phyloP scores from a whole-genome alignment of 2,113 vertebrate species.

The Psephotus haematonotus region DNA sequence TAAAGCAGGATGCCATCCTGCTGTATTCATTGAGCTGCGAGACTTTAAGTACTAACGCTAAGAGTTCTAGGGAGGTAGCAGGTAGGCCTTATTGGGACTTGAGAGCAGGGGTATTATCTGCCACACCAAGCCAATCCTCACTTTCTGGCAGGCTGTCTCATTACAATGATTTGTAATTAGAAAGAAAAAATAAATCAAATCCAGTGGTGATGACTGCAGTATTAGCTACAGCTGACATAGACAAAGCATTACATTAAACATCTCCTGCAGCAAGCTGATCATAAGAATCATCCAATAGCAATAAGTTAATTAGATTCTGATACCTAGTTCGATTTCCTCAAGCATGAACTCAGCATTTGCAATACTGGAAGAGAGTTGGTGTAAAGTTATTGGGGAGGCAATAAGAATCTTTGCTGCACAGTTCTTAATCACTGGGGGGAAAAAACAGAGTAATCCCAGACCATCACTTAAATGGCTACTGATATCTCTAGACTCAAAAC shows the following conservation, averaged over 20 bases:
- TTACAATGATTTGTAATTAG: background rate
- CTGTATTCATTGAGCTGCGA: background rate
- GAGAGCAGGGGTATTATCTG: too few species aligned
- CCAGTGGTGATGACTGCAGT: background rate
- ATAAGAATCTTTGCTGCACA: background rate
- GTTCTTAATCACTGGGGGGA: background rate
- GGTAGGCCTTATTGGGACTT: background rate
- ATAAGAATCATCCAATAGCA: background rate
- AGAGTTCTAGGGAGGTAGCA: background rate
- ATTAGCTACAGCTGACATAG: background rate
- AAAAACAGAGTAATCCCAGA: background rate
- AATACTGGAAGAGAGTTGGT: background rate
- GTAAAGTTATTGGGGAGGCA: background rate
- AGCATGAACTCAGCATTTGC: background rate
- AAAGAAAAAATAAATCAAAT: background rate
- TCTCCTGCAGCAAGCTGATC: background rate
- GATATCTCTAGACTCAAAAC: background rate
- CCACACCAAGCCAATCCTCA: too few species aligned
- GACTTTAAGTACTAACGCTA: background rate
- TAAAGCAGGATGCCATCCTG: background rate
- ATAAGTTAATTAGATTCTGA: background rate
- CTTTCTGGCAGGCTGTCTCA: background rate
- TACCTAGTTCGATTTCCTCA: background rate
- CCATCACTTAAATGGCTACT: background rate
- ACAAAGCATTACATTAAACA: background rate